Evolutionary conservation across 2,888 invertebrate species (phyloP), one percentile per base, ranked within the genome.

Genomic region (Microplitis deprimator): DNA sequence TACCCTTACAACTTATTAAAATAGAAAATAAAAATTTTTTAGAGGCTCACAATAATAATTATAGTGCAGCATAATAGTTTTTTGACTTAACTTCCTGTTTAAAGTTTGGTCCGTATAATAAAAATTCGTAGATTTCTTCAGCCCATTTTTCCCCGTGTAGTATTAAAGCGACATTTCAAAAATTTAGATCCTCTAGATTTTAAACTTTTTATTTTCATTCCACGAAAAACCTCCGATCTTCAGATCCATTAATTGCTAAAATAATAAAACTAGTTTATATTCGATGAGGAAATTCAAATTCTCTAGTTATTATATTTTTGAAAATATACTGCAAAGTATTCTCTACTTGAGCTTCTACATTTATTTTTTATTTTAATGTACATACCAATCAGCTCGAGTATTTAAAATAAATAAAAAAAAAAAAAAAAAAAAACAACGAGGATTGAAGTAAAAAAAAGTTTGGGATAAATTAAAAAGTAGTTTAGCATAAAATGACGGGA

Each of bases 291-390:
- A 72, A 72, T 61, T 61, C 38, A 5, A 29, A 61, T 61, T 41
- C 17, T 65, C 65, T 73, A 29, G 65, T 29, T 29, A 29, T 29
- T 29, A 10, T 20, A 72, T 40, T 17, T 72, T 72, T 39, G 17
- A 72, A 41, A 72, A 61, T 29, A 62, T 64, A 61, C 40, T 5
- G 20, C 7, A 41, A 40, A 7, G 6, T 41, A 72, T 61, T 71
- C 38, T 59, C 72, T 72, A 72, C 64, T 64, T 72, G 64, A 64
- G 29, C 39, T 72, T 64, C 72, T 72, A 72, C 61, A 61, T 61
- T 71, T 61, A 72, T 72, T 41, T 41, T 41, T 40, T 72, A 20
- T 64, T 64, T 39, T 62, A 16, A 64, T 41, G 41, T 72, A 72
- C 72, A 64, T 72, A 72, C 64, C 72, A 61, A 61, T n/a, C 61